Percentiles rank a stretch among this genome's conserved stretches.
These are phyloP conservation scores for Diglossa brunneiventris DNA, from an alignment of 2,113 vertebrate species.

Conservation along the genomic window DNA sequence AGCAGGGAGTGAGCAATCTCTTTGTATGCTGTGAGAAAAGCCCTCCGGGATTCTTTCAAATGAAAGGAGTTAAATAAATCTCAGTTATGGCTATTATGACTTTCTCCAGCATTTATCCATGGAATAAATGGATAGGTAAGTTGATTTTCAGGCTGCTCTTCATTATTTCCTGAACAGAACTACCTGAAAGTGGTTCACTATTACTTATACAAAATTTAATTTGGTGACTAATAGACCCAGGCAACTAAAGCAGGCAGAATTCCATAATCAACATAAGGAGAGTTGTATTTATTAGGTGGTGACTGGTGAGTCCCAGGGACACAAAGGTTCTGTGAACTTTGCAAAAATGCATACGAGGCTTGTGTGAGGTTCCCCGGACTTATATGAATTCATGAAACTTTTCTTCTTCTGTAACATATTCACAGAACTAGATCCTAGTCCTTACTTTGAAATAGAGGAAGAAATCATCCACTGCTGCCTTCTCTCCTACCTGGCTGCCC, in stretches of 20 bases:
- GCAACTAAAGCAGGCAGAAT: slow-evolving; percentile 1
- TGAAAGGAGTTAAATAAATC: slow-evolving; percentile 55
- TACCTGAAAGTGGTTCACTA: slow-evolving; percentile 60
- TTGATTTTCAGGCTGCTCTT: slow-evolving; percentile 63
- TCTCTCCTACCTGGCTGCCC: not conserved
- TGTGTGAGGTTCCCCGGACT: not conserved
- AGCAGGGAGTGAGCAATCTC: slow-evolving; percentile 45
- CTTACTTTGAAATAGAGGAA: not conserved
- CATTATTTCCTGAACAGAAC: slow-evolving; percentile 66
- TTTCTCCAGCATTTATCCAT: slow-evolving; percentile 46
- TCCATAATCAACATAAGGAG: slow-evolving; percentile 47
- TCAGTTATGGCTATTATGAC: slow-evolving; percentile 51
- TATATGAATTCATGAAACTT: not conserved
- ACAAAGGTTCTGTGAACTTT: slow-evolving; percentile 6
- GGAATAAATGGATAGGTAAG: slow-evolving; percentile 55
- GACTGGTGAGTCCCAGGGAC: not conserved
- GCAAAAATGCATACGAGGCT: not conserved
- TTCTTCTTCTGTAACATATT: not conserved
- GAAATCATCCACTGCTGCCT: not conserved
- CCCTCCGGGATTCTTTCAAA: slow-evolving; percentile 40
- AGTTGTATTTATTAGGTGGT: slow-evolving; percentile 26
- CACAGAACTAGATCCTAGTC: not conserved
- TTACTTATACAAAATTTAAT: slow-evolving; percentile 72
- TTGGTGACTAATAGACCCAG: slow-evolving; percentile 61
- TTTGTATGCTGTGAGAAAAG: slow-evolving; percentile 41